These are phyloP conservation scores for Rotaria magnacalcarata DNA, from an alignment of 2,888 invertebrate genomes.

Conservation along the genomic window DNA sequence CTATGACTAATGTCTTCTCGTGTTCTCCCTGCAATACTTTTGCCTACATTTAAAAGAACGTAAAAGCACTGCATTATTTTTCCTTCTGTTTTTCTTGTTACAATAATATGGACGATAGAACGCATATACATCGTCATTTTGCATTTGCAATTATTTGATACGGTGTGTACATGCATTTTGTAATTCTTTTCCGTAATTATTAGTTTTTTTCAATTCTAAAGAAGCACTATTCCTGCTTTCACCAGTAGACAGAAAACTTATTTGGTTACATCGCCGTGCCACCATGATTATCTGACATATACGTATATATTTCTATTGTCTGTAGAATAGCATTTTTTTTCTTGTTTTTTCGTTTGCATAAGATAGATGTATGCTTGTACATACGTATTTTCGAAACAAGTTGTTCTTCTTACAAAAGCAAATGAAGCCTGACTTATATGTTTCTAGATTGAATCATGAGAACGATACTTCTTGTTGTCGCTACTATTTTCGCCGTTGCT, in stretches of 20 bases:
- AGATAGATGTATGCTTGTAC: neutral
- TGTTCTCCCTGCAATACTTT: neutral
- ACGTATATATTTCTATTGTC: neutral
- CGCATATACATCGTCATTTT: neutral
- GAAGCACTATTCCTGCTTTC: neutral
- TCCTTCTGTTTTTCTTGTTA: neutral
- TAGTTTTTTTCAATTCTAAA: neutral
- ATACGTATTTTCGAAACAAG: neutral
- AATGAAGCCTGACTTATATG: neutral
- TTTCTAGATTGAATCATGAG: neutral
- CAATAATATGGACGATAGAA: neutral
- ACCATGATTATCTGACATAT: neutral
- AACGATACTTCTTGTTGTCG: neutral
- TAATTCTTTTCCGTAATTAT: neutral
- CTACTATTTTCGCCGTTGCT: neutral
- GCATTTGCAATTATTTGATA: neutral
- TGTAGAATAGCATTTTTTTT: no score
- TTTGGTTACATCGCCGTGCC: neutral
- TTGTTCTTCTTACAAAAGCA: neutral
- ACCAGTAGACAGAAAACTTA: neutral
- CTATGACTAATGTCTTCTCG: neutral
- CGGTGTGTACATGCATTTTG: neutral
- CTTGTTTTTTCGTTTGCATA: neutral
- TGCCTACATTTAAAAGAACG: neutral
- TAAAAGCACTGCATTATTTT: neutral